Evolutionary conservation across 2,113 vertebrate species (phyloP).

Genomic region (Equus quagga): DNA sequence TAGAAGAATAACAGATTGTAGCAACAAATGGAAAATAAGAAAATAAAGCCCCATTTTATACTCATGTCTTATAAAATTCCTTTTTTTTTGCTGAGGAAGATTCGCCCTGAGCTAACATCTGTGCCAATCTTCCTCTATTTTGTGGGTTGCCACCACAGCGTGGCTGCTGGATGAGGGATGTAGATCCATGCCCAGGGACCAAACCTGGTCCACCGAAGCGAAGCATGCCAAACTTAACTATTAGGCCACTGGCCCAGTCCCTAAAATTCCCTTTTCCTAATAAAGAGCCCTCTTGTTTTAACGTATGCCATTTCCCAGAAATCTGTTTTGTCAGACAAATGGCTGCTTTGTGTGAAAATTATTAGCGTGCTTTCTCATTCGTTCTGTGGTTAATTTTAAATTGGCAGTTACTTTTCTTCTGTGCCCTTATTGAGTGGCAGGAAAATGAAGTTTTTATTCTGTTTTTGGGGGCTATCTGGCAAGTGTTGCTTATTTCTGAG

Average conservation of each 20-base stretch:
- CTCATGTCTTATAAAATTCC: slow-evolving; percentile 40
- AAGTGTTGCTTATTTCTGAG: slow-evolving; percentile 3
- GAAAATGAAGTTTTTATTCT: background rate
- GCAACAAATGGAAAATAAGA: slow-evolving; percentile 22
- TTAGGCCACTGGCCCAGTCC: too few relatives aligned
- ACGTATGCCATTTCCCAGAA: slow-evolving; percentile 36
- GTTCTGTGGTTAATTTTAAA: slow-evolving; percentile 36
- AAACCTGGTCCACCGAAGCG: too few relatives aligned
- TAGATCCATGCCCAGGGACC: too few relatives aligned
- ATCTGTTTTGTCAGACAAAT: slow-evolving; percentile 19
- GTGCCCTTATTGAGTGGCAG: background rate
- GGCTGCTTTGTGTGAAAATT: slow-evolving; percentile 31
- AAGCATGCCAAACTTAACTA: too few relatives aligned
- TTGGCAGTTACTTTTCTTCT: background rate
- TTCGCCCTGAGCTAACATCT: too few relatives aligned
- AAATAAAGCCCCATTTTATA: background rate
- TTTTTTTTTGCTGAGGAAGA: background rate
- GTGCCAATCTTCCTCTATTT: too few relatives aligned
- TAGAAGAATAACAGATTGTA: background rate
- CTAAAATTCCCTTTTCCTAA: slow-evolving; percentile 34
- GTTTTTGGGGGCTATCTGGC: rapidly evolving
- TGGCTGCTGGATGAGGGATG: too few relatives aligned
- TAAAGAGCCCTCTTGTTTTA: background rate
- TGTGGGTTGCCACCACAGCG: too few relatives aligned
- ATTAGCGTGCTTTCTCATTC: background rate